phyloP scores from a whole-genome alignment of 2,888 invertebrate species.

The Chrysotoxum bicinctum region DNA sequence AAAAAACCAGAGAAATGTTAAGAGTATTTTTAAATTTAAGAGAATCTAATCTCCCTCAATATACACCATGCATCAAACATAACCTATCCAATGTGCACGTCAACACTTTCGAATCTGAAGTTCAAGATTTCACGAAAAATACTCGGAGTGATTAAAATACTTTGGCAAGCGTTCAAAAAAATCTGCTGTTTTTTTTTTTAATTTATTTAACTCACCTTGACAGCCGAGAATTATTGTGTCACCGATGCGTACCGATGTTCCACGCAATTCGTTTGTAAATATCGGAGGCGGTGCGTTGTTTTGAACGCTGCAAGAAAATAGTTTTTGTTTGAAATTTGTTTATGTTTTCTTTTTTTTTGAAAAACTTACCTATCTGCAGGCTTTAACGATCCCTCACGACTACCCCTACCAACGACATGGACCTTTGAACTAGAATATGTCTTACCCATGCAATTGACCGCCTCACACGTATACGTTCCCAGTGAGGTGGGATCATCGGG shows the following conservation, averaged over 20 bases:
- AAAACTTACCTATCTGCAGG: slow-evolving; percentile 85
- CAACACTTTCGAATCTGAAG: slow-evolving; percentile 60
- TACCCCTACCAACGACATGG: slow-evolving; percentile 89
- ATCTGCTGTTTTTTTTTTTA: slow-evolving; percentile 39
- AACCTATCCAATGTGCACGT: slow-evolving; percentile 64
- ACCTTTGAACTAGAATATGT: slow-evolving; percentile 92
- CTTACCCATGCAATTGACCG: slow-evolving; percentile 93
- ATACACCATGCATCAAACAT: slow-evolving; percentile 31
- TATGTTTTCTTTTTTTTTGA: neutral
- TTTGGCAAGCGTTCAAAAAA: slow-evolving; percentile 76
- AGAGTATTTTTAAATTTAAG: neutral
- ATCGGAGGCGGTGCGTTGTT: slow-evolving; percentile 86
- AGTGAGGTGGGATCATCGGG: slow-evolving; percentile 92
- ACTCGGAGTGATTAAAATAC: slow-evolving; percentile 50
- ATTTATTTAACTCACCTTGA: slow-evolving; percentile 83
- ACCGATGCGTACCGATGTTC: slow-evolving; percentile 89
- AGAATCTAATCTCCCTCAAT: neutral
- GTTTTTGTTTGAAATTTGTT: neutral
- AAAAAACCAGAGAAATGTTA: neutral
- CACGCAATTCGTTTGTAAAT: slow-evolving; percentile 88
- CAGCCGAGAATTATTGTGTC: slow-evolving; percentile 89
- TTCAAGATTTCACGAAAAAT: slow-evolving; percentile 54
- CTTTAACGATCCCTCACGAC: slow-evolving; percentile 86
- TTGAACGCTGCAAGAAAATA: slow-evolving; percentile 75
- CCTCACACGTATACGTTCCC: slow-evolving; percentile 94